Percentiles rank a stretch among this genome's conserved stretches.
phyloP scores from a whole-genome alignment of 2,113 vertebrate genomes.

The Pseudonaja textilis region DNA sequence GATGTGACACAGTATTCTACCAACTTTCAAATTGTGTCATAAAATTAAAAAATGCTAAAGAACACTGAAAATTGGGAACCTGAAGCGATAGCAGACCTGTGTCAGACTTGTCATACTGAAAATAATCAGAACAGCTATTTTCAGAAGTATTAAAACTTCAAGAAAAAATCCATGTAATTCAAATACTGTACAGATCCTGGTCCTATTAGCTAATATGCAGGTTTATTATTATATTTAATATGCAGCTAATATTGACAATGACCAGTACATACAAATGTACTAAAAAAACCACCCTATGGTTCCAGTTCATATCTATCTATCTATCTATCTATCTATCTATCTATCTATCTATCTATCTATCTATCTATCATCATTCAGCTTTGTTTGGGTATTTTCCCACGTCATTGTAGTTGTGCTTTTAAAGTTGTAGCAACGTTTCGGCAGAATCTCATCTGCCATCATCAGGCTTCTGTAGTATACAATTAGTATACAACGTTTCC shows the following conservation, averaged over 20 bases:
- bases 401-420: too few relatives aligned
- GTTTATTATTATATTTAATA: too few relatives aligned
- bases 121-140: not conserved
- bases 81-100: not conserved
- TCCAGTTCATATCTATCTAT: too few relatives aligned
- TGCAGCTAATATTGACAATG: not conserved
- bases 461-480: too few relatives aligned
- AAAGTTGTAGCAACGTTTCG: too few relatives aligned
- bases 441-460: too few relatives aligned
- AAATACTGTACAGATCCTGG: not conserved
- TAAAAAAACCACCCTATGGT: not conserved
- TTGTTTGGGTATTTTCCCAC: too few relatives aligned
- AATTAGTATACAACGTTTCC: too few relatives aligned
- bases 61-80: not conserved
- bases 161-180: not conserved
- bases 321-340: too few relatives aligned
- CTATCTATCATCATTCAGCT: too few relatives aligned
- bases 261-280: not conserved
- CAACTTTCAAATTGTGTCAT: slow-evolving; percentile 50
- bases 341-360: too few relatives aligned
- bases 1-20: slow-evolving; percentile 57
- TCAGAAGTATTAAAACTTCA: not conserved
- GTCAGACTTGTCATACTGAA: not conserved
- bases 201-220: not conserved
- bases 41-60: not conserved